Evolutionary conservation across 2,888 invertebrate genomes (phyloP).

Genomic region (Amaurobius ferox): DNA sequence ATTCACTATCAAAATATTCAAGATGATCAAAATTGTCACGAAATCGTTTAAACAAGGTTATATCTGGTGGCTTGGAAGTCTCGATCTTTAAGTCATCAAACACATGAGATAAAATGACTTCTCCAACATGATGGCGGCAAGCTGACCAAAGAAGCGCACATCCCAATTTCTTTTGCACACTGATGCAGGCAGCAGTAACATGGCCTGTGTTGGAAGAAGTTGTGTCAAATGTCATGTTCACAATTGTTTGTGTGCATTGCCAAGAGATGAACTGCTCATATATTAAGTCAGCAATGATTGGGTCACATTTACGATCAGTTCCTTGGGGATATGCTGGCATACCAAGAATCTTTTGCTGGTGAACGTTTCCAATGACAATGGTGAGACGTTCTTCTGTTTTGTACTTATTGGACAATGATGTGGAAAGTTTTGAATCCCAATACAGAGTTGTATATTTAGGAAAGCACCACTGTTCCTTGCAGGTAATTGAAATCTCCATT

Average conservation of each 20-base stretch:
- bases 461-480: background rate
- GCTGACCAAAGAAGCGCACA: background rate
- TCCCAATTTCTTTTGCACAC: conserved; percentile 3
- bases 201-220: background rate
- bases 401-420: conserved; percentile 2
- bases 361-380: background rate
- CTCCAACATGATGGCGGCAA: conserved; percentile 8
- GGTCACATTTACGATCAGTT: background rate
- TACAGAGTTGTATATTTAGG: background rate
- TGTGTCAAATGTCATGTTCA: conserved; percentile 5
- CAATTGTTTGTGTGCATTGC: background rate
- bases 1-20: too few relatives aligned
- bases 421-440: background rate
- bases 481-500: background rate
- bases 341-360: conserved; percentile 2
- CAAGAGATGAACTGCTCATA: background rate
- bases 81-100: conserved; percentile 11
- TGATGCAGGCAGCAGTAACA: background rate
- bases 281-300: conserved; percentile 8
- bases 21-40: conserved; percentile 12
- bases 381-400: conserved; percentile 1
- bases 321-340: background rate
- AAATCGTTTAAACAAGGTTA: background rate
- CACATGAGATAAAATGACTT: background rate
- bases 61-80: background rate